These are phyloP conservation scores for Xiphophorus couchianus DNA, from an alignment of 2,113 vertebrate species.

Conservation along the genomic window DNA sequence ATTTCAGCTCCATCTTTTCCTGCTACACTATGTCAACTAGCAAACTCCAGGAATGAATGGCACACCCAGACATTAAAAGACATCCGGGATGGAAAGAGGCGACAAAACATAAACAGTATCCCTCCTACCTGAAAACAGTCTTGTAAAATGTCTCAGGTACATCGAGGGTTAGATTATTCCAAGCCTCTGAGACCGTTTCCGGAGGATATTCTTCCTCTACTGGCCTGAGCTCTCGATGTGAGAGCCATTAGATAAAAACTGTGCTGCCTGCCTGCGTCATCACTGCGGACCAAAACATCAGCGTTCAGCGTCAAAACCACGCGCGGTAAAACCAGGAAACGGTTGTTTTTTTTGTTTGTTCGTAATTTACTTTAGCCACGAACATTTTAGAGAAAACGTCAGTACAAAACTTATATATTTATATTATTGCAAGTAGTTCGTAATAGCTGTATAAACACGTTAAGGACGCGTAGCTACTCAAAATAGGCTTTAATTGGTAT, in stretches of 20 bases:
- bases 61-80: not conserved
- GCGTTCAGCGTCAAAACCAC: not conserved
- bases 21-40: not conserved
- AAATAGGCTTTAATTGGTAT: not conserved
- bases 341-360: not conserved
- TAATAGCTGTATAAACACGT: not conserved
- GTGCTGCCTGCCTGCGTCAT: conserved; percentile 62
- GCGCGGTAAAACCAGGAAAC: conserved; percentile 18
- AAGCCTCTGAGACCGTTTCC: conserved; percentile 1
- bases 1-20: conserved; percentile 11
- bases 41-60: conserved; percentile 14
- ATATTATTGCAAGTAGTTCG: not conserved
- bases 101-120: not conserved
- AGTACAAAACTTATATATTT: not conserved
- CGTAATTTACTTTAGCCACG: not conserved
- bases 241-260: conserved; percentile 53
- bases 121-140: conserved; percentile 75
- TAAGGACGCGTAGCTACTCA: too few species aligned
- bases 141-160: conserved; percentile 73
- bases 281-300: conserved; percentile 52
- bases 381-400: not conserved
- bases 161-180: conserved; percentile 54
- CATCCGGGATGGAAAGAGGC: not conserved
- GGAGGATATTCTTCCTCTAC: conserved; percentile 33
- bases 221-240: conserved; percentile 12